phyloP scores from a whole-genome alignment of 2,113 vertebrate species.

The Pachypanchax playfairii region DNA sequence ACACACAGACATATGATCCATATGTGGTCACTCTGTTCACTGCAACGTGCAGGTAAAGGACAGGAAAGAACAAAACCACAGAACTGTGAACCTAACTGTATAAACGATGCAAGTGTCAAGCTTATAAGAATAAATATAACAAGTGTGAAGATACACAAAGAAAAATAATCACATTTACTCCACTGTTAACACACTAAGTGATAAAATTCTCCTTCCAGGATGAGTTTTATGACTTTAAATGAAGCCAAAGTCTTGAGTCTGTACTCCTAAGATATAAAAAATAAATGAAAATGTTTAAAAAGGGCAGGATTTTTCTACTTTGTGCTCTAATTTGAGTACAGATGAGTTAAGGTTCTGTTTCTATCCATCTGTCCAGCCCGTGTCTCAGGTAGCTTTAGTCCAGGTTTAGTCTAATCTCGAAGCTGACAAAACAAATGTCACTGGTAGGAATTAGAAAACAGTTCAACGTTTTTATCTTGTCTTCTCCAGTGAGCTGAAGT shows the following conservation, averaged over 20 bases:
- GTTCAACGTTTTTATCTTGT: slow-evolving; percentile 34
- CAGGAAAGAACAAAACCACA: neutral
- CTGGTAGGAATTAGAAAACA: slow-evolving; percentile 52
- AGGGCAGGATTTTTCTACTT: too few relatives aligned
- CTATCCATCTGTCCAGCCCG: too few relatives aligned
- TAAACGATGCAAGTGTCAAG: neutral
- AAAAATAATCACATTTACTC: neutral
- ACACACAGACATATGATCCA: neutral
- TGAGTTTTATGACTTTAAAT: slow-evolving; percentile 2
- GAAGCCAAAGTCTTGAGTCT: slow-evolving; percentile 6
- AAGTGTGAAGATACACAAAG: too few relatives aligned
- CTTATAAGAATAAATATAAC: too few relatives aligned
- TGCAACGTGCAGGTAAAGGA: neutral
- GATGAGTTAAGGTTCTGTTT: neutral
- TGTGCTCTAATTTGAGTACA: neutral
- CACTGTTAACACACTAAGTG: slow-evolving; percentile 1
- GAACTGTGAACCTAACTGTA: neutral
- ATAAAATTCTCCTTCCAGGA: neutral
- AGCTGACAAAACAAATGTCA: slow-evolving; percentile 38
- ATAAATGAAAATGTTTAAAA: neutral
- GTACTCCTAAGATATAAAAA: neutral
- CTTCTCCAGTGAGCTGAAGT: slow-evolving; percentile 46
- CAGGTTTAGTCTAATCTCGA: slow-evolving; percentile 29
- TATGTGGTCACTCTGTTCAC: neutral
- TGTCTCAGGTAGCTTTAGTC: too few relatives aligned